Evolutionary conservation across 1,140 invertebrate genomes (phyloP).

Genomic region (Drosophila pallidifrons): DNA sequence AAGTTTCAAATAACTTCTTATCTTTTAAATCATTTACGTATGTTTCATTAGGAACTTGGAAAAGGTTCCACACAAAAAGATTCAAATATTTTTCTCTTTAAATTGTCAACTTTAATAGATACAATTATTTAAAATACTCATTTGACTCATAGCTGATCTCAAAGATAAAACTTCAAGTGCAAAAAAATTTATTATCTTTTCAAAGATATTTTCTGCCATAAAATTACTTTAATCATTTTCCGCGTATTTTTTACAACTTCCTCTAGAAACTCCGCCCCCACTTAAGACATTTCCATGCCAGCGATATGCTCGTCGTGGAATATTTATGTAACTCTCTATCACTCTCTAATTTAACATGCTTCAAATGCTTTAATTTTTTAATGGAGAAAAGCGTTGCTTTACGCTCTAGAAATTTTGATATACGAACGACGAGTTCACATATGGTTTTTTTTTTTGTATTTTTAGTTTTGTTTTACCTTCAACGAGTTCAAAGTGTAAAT

Average conservation of each 20-base stretch:
- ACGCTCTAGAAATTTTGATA: conserved; percentile 74
- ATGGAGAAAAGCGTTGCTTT: conserved; percentile 65
- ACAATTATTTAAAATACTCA: too few species aligned
- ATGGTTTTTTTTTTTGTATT: background rate
- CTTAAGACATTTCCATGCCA: background rate
- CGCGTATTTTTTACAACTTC: background rate
- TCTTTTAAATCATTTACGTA: too few species aligned
- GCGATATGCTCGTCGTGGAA: background rate
- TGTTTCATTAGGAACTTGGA: too few species aligned
- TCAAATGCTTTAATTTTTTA: conserved; percentile 58
- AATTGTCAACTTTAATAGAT: too few species aligned
- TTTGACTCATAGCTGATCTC: too few species aligned
- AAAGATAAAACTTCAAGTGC: too few species aligned
- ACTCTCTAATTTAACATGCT: conserved; percentile 62
- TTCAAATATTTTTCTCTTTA: too few species aligned
- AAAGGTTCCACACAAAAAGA: too few species aligned
- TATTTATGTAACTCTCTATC: conserved; percentile 7
- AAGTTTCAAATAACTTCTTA: too few species aligned
- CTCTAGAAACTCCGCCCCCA: background rate
- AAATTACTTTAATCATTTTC: background rate
- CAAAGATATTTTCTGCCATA: background rate
- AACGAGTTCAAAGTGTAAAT: conserved; percentile 75
- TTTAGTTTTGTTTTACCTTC: background rate
- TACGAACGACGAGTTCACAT: background rate
- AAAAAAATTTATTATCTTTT: background rate